These are phyloP conservation scores for Spheniscus mendiculus DNA, from an alignment of 2,113 vertebrate species.

Conservation along the genomic window DNA sequence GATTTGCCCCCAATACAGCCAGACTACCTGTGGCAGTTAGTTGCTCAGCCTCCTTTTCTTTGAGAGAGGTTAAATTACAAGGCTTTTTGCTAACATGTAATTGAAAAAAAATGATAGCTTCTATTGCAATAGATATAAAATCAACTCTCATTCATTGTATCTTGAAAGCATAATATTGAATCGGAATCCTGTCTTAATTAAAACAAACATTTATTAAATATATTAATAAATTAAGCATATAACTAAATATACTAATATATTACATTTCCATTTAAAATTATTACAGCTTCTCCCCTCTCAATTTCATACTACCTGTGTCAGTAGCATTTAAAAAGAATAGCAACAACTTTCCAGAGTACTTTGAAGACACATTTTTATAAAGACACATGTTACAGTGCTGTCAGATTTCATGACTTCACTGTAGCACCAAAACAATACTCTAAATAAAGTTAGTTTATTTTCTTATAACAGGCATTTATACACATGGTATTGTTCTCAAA, in stretches of 20 bases:
- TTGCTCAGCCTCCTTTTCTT: not conserved
- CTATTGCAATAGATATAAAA: not conserved
- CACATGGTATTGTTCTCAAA: not conserved
- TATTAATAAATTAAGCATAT: not conserved
- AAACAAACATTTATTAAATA: not conserved
- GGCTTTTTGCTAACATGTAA: not conserved
- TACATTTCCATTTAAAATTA: not conserved
- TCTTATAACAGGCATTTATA: not conserved
- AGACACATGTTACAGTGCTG: not conserved
- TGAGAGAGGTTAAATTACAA: not conserved
- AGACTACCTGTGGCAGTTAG: not conserved
- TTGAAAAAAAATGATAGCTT: not conserved
- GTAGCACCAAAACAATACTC: not conserved
- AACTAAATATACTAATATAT: not conserved
- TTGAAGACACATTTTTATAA: not conserved
- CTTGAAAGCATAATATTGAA: not conserved
- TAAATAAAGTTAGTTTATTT: conserved; percentile 33
- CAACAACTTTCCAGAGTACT: not conserved
- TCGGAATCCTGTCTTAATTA: not conserved
- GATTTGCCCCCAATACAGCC: not conserved
- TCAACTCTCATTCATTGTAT: not conserved
- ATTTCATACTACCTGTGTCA: not conserved
- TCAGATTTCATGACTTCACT: not conserved
- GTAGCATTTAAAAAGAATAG: not conserved
- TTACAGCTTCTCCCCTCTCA: not conserved